Evolutionary conservation across 1,140 invertebrate species (phyloP).

Genomic region (Zaprionus gabonicus): DNA sequence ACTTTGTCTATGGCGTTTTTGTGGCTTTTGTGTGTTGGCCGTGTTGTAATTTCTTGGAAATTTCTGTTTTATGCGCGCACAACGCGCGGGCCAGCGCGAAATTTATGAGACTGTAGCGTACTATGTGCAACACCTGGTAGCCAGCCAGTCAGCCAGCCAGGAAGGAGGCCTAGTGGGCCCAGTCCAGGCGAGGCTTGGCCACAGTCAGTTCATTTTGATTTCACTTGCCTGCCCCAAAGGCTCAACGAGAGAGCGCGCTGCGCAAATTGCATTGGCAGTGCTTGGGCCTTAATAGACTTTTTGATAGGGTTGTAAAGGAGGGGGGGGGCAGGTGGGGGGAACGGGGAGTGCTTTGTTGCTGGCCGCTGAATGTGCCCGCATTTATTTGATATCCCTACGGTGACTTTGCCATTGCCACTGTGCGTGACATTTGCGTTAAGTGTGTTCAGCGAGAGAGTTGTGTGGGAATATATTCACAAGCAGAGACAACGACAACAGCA

Average conservation of each 20-base stretch:
- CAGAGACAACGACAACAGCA: conserved; percentile 10
- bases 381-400: conserved; percentile 75
- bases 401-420: conserved; percentile 70
- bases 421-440: conserved; percentile 82
- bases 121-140: conserved; percentile 80
- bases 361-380: conserved; percentile 71
- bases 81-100: conserved; percentile 65
- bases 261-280: conserved; percentile 45
- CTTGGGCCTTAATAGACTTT: conserved; percentile 39
- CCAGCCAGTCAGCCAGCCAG: conserved; percentile 47
- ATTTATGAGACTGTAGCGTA: conserved; percentile 71
- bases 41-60: conserved; percentile 82
- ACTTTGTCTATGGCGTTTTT: conserved; percentile 43
- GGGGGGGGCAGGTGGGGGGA: not conserved
- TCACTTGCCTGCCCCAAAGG: conserved; percentile 40
- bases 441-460: conserved; percentile 54
- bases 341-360: conserved; percentile 8
- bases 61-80: conserved; percentile 73
- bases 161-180: conserved; percentile 4
- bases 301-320: not conserved
- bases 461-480: conserved; percentile 62
- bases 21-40: conserved; percentile 52
- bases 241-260: conserved; percentile 15
- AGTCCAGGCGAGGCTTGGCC: not conserved
- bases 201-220: conserved; percentile 17